Percentiles rank a stretch among this genome's conserved stretches.
Conservation (phyloP, 2,888 invertebrate genomes). For the Chouioia cunea region DNA sequence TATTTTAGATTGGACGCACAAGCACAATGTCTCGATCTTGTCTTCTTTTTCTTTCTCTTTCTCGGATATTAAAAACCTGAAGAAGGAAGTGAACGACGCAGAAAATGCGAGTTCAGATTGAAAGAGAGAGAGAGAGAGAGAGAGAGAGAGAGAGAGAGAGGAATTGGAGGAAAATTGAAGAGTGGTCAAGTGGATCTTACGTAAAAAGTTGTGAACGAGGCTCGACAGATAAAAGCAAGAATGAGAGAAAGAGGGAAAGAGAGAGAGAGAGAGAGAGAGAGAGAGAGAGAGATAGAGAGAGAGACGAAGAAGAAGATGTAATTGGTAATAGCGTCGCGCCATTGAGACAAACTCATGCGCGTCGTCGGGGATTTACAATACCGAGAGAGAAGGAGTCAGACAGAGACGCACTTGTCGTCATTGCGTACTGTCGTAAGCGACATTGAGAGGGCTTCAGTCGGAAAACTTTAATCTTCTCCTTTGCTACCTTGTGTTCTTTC, state of each 20-base stretch:
- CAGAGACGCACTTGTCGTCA: slow-evolving; percentile 9
- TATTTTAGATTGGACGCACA: neutral
- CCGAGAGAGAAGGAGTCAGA: slow-evolving; percentile 9
- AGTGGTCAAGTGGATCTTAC: slow-evolving; percentile 37
- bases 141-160: neutral
- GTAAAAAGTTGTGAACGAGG: slow-evolving; percentile 18
- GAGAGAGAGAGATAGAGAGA: no score
- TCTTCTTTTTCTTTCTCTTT: neutral
- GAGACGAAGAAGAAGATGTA: slow-evolving; percentile 24
- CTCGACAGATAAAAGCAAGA: slow-evolving; percentile 7
- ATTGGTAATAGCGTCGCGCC: slow-evolving; percentile 10
- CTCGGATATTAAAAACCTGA: slow-evolving; percentile 16
- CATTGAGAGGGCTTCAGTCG: slow-evolving; percentile 14
- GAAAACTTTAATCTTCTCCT: slow-evolving; percentile 16
- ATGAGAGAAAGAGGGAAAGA: no score
- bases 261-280: slow-evolving; percentile 15
- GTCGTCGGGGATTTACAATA: slow-evolving; percentile 35
- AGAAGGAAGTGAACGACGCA: neutral
- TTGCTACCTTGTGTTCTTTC: no score
- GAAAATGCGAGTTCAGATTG: slow-evolving; percentile 9
- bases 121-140: slow-evolving; percentile 8
- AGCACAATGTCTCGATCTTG: neutral
- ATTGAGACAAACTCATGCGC: slow-evolving; percentile 17
- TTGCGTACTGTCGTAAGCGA: slow-evolving; percentile 3
- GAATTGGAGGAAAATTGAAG: slow-evolving; percentile 34